These are phyloP conservation scores for Parauchenoglanis punctatus DNA, from an alignment of 2,797 vertebrate species.

Conservation along the genomic window DNA sequence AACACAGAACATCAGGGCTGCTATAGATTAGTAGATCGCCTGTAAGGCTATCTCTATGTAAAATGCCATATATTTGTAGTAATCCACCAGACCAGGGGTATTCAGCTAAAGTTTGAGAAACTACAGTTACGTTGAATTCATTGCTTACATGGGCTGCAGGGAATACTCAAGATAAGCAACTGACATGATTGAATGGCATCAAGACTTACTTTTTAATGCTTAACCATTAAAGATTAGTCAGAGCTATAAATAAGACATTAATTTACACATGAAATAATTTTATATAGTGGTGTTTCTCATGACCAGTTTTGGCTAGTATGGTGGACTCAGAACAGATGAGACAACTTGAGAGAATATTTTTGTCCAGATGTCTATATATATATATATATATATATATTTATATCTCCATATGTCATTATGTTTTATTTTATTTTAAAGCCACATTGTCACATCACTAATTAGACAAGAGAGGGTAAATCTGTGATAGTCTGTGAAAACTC, in stretches of 20 bases:
- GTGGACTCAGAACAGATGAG: not conserved
- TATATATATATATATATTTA: too few relatives aligned
- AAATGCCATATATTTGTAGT: not conserved
- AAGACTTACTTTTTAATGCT: not conserved
- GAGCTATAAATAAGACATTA: not conserved
- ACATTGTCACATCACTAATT: not conserved
- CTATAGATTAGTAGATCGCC: not conserved
- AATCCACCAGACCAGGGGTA: not conserved
- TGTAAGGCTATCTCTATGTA: not conserved
- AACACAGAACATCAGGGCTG: not conserved
- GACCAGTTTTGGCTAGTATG: not conserved
- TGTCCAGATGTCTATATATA: not conserved
- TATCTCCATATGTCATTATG: too few relatives aligned
- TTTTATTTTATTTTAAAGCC: not conserved
- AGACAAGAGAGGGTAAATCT: not conserved
- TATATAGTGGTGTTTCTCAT: not conserved
- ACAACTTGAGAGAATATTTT: not conserved
- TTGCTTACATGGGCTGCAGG: not conserved
- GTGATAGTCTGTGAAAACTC: slow-evolving; percentile 1
- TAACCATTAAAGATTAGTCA: not conserved
- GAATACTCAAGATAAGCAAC: not conserved
- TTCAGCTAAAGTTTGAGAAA: not conserved
- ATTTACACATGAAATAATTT: not conserved
- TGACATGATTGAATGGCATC: not conserved
- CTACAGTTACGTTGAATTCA: not conserved